Conservation (phyloP, 2,797 vertebrate genomes). For the Mergus octosetaceus region DNA sequence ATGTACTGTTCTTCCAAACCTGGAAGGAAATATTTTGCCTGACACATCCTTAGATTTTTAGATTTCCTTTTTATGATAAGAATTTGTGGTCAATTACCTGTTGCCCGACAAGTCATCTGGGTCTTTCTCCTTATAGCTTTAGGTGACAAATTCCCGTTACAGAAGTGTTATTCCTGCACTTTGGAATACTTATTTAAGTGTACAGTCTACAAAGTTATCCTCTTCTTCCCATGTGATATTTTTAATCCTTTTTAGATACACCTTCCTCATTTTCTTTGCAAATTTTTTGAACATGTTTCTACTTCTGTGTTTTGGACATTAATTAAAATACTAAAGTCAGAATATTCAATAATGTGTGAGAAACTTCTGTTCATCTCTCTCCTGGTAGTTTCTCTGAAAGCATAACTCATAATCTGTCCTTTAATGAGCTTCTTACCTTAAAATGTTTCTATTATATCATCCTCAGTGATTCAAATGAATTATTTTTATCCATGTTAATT, state of each 20-base stretch:
- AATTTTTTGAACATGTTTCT: neutral
- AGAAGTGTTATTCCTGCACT: neutral
- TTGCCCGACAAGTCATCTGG: neutral
- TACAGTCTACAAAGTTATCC: neutral
- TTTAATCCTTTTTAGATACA: neutral
- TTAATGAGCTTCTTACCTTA: neutral
- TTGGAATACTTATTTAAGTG: neutral
- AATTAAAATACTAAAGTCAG: slow-evolving; percentile 41
- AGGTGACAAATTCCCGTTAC: neutral
- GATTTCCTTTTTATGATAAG: neutral
- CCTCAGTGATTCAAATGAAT: neutral
- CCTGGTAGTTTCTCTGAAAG: neutral
- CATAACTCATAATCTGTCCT: neutral
- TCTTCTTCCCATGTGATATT: neutral
- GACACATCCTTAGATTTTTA: neutral
- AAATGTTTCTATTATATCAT: neutral
- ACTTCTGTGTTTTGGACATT: neutral
- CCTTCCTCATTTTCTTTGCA: slow-evolving; percentile 53
- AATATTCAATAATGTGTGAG: slow-evolving; percentile 44
- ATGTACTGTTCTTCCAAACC: accelerated
- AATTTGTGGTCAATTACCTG: neutral
- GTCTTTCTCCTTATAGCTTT: neutral
- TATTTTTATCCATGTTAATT: neutral
- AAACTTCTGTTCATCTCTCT: neutral
- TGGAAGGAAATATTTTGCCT: neutral